phyloP scores from a whole-genome alignment of 1,140 invertebrate species.

The Zaprionus vittiger region DNA sequence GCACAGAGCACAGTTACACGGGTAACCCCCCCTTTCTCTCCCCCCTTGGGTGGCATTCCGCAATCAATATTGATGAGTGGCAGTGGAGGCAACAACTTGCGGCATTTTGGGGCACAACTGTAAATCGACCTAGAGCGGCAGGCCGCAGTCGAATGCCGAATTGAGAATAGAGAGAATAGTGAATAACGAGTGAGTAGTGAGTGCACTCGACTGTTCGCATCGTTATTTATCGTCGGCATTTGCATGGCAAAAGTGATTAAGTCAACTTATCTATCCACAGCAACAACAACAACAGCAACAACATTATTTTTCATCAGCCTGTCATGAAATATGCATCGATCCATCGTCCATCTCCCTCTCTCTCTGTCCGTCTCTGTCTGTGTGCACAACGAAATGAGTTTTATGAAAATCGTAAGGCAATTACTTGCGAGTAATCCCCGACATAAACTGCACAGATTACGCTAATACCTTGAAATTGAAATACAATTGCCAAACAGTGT shows the following conservation, averaged over 20 bases:
- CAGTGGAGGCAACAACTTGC: constrained; percentile 31
- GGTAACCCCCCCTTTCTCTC: not conserved
- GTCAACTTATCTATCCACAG: constrained; percentile 41
- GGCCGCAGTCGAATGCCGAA: constrained; percentile 4
- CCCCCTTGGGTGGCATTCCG: not conserved
- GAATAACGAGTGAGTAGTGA: constrained; percentile 11
- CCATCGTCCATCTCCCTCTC: not conserved
- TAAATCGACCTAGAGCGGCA: constrained; percentile 8
- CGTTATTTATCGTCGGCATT: constrained; percentile 48
- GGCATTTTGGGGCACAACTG: constrained; percentile 16
- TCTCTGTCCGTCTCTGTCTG: not conserved
- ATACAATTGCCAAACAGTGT: constrained; percentile 46
- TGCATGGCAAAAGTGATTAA: constrained; percentile 59
- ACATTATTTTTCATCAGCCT: constrained; percentile 24
- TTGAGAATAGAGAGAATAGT: constrained; percentile 4
- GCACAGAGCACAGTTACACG: not conserved
- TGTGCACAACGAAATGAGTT: constrained; percentile 32
- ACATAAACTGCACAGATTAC: constrained; percentile 33
- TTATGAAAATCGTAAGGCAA: constrained; percentile 45
- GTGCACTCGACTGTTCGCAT: not conserved
- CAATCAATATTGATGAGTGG: constrained; percentile 61
- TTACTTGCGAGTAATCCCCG: constrained; percentile 41
- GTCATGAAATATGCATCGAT: constrained; percentile 38
- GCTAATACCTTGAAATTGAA: constrained; percentile 37
- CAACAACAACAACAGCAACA: constrained; percentile 21